Evolutionary conservation across 2,797 vertebrate species (phyloP).

Genomic region (Hippocampus kuda): DNA sequence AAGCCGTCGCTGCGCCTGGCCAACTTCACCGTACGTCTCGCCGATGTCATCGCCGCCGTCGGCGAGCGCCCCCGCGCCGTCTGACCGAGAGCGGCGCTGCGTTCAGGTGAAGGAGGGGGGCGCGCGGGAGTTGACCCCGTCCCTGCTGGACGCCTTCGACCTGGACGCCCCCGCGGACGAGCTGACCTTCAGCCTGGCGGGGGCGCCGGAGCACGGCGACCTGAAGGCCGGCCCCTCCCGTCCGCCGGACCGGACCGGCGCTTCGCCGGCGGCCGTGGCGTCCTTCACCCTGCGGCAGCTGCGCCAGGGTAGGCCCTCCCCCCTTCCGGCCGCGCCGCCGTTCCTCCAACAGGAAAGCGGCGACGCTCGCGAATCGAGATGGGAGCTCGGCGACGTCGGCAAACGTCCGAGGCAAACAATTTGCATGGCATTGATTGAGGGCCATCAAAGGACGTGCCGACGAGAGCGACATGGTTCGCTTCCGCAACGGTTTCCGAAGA

Average conservation of each 20-base stretch:
- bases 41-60: no score
- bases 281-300: slow-evolving; percentile 62
- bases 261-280: slow-evolving; percentile 27
- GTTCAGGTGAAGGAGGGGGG: slow-evolving; percentile 60
- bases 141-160: slow-evolving; percentile 45
- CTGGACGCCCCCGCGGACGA: slow-evolving; percentile 39
- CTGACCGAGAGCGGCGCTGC: neutral
- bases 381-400: no score
- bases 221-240: slow-evolving; percentile 51
- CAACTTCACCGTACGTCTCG: slow-evolving; percentile 57
- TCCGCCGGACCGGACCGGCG: slow-evolving; percentile 36
- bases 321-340: neutral
- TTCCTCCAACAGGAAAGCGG: neutral
- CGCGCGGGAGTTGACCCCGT: slow-evolving; percentile 38
- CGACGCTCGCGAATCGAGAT: no score
- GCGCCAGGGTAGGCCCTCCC: slow-evolving; percentile 37
- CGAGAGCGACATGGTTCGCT: no score
- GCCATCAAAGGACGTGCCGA: no score
- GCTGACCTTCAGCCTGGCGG: slow-evolving; percentile 49
- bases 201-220: slow-evolving; percentile 43
- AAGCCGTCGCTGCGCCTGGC: slow-evolving; percentile 49
- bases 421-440: no score
- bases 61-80: no score
- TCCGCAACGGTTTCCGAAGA: no score
- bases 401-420: no score